Base-by-base conservation (phyloP, 2,888 invertebrate species). In the Cephalotes varians region DNA sequence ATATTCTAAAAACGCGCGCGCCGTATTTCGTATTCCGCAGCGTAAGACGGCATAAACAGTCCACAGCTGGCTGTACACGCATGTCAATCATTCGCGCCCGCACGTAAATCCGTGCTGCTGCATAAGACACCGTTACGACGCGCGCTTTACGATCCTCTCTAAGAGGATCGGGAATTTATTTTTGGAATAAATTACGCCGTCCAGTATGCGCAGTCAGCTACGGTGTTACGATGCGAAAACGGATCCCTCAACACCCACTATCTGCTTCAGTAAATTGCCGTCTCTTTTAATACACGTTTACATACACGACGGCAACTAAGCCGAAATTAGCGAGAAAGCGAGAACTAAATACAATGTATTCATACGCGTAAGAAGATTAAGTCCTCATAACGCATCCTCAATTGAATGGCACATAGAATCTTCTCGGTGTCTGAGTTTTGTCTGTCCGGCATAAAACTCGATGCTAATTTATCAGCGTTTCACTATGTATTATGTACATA, bases 61-160 rank as follows among this genome's bases (percentile, higher is more conserved):
- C 56, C 34, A 6, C 44, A 56, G 56, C 69, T 31, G 44, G 56
- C 69, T 34, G 47, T 51, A 25, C 56, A 69, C 56, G 77, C 77
- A 34, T 69, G 77, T 69, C 77, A 79, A 79, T 79, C 77, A 79
- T 34, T 79, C 76, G 65, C 51, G 40, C 40, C 72, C 37, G 37
- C 18, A 28, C 69, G 56, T 69, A 79, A 74, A 79, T 69, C 69
- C 69, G 56, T 56, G 44, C 44, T 21, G 54, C 69, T 10, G 69
- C 77, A 31, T 69, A 44, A 77, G 44, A 31, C 54, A 56, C 56
- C 15, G 47, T 73, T 47, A 31, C 47, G 47, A 37, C 21, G 49
- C 37, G 58, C 25, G 12, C 25, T 74, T 74, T 51, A 49, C 64
- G 62, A 74, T 67, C 31, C 69, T 37, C 64, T 28, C 51, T 40